Evolutionary conservation across 2,113 vertebrate species (phyloP).

Genomic region (Mus pahari): DNA sequence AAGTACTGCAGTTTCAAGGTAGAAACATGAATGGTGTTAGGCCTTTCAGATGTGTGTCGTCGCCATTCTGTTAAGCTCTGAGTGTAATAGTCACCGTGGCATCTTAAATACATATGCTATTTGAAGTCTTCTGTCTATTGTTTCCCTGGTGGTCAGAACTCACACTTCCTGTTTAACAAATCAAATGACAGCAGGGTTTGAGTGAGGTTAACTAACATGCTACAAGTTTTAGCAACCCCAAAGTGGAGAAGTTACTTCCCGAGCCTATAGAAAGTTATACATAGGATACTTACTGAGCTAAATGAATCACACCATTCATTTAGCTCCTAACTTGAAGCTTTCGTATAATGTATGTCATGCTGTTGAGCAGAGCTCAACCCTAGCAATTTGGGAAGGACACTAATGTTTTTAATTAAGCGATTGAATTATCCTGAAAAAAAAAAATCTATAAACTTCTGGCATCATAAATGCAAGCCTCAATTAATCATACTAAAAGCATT

Average conservation of each 20-base stretch:
- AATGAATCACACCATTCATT: slow-evolving; percentile 1
- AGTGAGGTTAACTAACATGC: not conserved
- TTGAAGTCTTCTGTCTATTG: not conserved
- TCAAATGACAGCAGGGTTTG: slow-evolving; percentile 19
- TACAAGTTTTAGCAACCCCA: slow-evolving; percentile 14
- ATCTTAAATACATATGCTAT: not conserved
- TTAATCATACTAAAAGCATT: slow-evolving; percentile 71
- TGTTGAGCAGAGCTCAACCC: slow-evolving; percentile 28
- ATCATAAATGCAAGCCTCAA: slow-evolving; percentile 31
- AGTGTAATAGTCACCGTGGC: not conserved
- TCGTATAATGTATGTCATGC: not conserved
- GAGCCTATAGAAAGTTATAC: not conserved
- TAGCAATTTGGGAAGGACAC: slow-evolving; percentile 60
- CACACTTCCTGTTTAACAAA: slow-evolving; percentile 3
- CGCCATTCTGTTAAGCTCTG: not conserved
- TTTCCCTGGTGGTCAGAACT: not conserved
- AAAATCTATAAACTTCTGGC: slow-evolving; percentile 69
- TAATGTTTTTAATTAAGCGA: slow-evolving; percentile 75
- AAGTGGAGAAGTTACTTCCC: not conserved
- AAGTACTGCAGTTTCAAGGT: not conserved
- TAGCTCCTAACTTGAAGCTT: slow-evolving; percentile 20
- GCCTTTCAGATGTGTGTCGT: not conserved
- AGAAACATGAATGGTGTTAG: not conserved
- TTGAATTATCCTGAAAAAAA: slow-evolving; percentile 67
- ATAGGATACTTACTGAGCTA: not conserved